Percentiles rank a stretch among this genome's conserved stretches.
phyloP scores from a whole-genome alignment of 1,140 invertebrate genomes.

The Cotesia glomerata region DNA sequence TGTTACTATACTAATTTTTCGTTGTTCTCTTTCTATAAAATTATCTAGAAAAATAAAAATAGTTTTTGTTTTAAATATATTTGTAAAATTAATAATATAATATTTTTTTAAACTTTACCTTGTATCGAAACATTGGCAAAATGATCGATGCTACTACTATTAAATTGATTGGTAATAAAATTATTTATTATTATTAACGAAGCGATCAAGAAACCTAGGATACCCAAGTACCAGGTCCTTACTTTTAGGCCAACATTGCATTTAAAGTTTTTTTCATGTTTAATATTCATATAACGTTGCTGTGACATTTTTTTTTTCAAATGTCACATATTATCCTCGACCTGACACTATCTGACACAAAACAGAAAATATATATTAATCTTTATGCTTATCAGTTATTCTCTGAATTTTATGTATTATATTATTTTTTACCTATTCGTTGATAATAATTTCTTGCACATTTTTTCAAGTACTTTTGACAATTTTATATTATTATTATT shows the following conservation, averaged over 20 bases:
- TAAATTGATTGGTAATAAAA: constrained; percentile 49
- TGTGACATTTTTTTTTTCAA: too few relatives aligned
- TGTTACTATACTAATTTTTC: background rate
- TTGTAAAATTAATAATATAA: background rate
- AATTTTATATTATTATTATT: too few relatives aligned
- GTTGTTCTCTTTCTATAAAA: background rate
- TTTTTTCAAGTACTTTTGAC: too few relatives aligned
- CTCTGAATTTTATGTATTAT: too few relatives aligned
- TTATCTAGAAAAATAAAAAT: constrained; percentile 6
- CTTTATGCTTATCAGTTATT: too few relatives aligned
- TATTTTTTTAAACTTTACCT: constrained; percentile 34
- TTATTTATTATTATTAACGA: constrained; percentile 53
- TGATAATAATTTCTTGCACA: too few relatives aligned
- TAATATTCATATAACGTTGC: too few relatives aligned
- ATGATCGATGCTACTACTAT: constrained; percentile 27
- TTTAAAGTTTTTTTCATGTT: background rate
- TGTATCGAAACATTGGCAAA: constrained; percentile 36
- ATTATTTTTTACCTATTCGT: too few relatives aligned
- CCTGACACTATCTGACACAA: too few relatives aligned
- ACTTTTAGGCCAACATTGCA: constrained; percentile 37
- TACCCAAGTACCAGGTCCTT: constrained; percentile 49
- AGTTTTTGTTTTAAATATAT: background rate
- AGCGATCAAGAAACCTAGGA: constrained; percentile 47
- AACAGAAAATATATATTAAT: too few relatives aligned
- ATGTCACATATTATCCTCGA: too few relatives aligned